Evolutionary conservation across 1,140 invertebrate species (phyloP).

Genomic region (silkworm (Bombyx mori)): DNA sequence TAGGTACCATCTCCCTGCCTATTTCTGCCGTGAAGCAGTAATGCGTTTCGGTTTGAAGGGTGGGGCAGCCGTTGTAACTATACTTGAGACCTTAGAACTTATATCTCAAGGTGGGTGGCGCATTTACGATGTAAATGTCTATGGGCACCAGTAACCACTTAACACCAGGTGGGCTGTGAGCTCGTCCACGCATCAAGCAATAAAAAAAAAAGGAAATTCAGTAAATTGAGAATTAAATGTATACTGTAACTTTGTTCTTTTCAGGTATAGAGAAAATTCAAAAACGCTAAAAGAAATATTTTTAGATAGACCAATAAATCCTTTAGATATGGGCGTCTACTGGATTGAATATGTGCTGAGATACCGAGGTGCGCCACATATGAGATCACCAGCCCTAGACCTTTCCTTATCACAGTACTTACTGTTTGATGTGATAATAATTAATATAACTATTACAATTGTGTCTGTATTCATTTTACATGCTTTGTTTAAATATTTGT

Average conservation of each 20-base stretch:
- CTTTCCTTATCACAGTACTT: conserved; percentile 75
- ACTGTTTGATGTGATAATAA: conserved; percentile 73
- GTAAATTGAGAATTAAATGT: no score
- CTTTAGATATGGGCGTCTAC: conserved; percentile 73
- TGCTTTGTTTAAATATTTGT: conserved; percentile 50
- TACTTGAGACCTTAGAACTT: no score
- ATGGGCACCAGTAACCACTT: no score
- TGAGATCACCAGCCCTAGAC: conserved; percentile 73
- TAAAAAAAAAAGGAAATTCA: no score
- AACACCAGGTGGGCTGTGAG: no score
- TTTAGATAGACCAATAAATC: conserved; percentile 68
- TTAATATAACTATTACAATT: conserved; percentile 36
- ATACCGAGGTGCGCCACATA: conserved; percentile 74
- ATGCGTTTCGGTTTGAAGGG: no score
- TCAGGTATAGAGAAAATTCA: conserved; percentile 51
- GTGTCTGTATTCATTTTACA: conserved; percentile 47
- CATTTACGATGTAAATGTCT: no score
- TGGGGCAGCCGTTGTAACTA: no score
- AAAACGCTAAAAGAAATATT: conserved; percentile 63
- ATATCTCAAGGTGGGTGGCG: no score
- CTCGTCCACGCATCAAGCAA: no score
- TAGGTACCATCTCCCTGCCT: no score
- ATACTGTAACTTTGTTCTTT: background rate
- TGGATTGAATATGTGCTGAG: conserved; percentile 79
- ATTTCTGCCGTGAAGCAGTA: no score